phyloP scores from a whole-genome alignment of 2,113 vertebrate species.

The Pelvicachromis taeniatus region DNA sequence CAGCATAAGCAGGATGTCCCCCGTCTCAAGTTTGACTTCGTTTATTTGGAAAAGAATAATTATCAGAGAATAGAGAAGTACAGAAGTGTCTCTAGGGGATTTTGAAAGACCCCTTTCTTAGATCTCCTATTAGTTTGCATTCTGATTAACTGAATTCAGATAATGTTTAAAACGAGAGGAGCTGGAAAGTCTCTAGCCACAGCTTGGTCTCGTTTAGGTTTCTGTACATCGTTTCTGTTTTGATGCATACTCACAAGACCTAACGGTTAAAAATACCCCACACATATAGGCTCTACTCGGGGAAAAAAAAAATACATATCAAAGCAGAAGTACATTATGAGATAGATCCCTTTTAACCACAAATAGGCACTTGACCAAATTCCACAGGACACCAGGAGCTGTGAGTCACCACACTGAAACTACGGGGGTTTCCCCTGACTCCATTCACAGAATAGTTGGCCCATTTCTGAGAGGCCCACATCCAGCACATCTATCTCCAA shows the following conservation, averaged over 20 bases:
- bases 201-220: not conserved
- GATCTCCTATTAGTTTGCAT: not conserved
- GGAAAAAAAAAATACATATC: not conserved
- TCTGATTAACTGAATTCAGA: constrained; percentile 12
- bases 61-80: not conserved
- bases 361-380: constrained; percentile 63
- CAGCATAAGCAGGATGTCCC: constrained; percentile 36
- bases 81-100: not conserved
- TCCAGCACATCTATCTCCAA: constrained; percentile 15
- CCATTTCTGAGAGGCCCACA: constrained; percentile 29
- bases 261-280: constrained; percentile 34
- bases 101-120: not conserved
- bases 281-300: not conserved
- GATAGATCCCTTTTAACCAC: constrained; percentile 18
- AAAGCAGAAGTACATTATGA: constrained; percentile 62
- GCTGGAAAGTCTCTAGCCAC: constrained; percentile 31
- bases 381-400: constrained; percentile 64
- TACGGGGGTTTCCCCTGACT: constrained; percentile 59
- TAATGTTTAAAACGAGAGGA: constrained; percentile 1
- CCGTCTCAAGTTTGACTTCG: not conserved
- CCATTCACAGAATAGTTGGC: constrained; percentile 57
- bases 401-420: constrained; percentile 67
- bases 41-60: not conserved
- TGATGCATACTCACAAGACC: constrained; percentile 55
- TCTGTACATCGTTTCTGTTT: constrained; percentile 39